Evolutionary conservation across 2,113 vertebrate genomes (phyloP).

Genomic region (Sialia sialis): DNA sequence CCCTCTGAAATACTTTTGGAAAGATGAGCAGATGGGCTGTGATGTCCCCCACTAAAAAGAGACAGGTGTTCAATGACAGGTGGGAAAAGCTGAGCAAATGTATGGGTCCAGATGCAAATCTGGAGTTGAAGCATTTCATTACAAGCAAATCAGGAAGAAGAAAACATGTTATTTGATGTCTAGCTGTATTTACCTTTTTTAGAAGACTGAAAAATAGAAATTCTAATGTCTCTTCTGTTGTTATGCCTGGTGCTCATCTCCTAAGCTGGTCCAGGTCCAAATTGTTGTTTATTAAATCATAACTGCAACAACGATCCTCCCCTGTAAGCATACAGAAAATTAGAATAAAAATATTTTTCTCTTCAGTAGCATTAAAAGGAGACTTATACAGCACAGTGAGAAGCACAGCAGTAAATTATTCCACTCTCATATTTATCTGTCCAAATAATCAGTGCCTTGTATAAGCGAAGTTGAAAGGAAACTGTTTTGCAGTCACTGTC

Average conservation of each 20-base stretch:
- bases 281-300: constrained; percentile 21
- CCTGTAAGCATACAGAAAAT: background rate
- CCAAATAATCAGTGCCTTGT: background rate
- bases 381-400: background rate
- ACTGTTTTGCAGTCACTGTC: background rate
- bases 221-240: background rate
- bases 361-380: background rate
- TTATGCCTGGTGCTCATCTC: background rate
- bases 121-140: background rate
- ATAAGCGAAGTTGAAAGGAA: constrained; percentile 19
- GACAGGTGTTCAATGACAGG: background rate
- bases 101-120: background rate
- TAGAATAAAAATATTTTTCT: constrained; percentile 23
- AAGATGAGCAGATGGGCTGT: background rate
- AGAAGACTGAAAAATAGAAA: background rate
- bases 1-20: background rate
- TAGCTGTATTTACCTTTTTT: background rate
- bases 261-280: background rate
- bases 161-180: background rate
- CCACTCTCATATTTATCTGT: background rate
- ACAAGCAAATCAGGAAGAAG: background rate
- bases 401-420: constrained; percentile 13
- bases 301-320: background rate
- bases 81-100: background rate
- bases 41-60: background rate